Percentiles rank a stretch among this genome's conserved stretches.
Conservation (phyloP, 2,797 vertebrate species). For the Phataginus tetradactyla region DNA sequence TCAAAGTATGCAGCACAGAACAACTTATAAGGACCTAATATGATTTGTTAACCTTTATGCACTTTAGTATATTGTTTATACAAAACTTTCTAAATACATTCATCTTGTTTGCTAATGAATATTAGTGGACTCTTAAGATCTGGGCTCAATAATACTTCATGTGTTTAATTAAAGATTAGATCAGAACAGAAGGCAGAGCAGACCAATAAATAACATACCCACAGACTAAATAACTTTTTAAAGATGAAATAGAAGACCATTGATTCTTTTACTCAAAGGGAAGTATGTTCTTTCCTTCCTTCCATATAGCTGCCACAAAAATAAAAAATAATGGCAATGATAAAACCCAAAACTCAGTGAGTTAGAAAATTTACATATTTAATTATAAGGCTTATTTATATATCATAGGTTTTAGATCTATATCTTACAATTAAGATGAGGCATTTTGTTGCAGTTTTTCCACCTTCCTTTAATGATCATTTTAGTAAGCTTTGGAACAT, state of each 20-base stretch:
- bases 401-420: constrained; percentile 51
- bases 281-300: constrained; percentile 22
- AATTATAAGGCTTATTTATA: constrained; percentile 20
- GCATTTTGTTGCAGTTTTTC: constrained; percentile 54
- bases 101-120: constrained; percentile 32
- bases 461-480: constrained; percentile 35
- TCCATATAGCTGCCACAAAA: neutral
- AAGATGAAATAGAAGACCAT: neutral
- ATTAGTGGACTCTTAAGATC: neutral
- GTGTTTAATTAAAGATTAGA: constrained; percentile 31
- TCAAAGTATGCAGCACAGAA: constrained; percentile 12
- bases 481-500: constrained; percentile 49
- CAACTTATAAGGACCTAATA: constrained; percentile 8
- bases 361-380: constrained; percentile 43
- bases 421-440: constrained; percentile 58
- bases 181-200: neutral
- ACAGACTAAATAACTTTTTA: neutral
- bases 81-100: neutral
- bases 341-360: constrained; percentile 36
- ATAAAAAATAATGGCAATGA: constrained; percentile 28
- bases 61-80: constrained; percentile 30
- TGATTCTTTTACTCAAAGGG: constrained; percentile 35
- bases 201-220: neutral
- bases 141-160: neutral
- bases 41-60: constrained; percentile 32